A percentile compares a stretch with the other conserved stretches of the same genome.
Evolutionary conservation across 2,113 vertebrate genomes (phyloP).

Genomic region (Girardinichthys multiradiatus): DNA sequence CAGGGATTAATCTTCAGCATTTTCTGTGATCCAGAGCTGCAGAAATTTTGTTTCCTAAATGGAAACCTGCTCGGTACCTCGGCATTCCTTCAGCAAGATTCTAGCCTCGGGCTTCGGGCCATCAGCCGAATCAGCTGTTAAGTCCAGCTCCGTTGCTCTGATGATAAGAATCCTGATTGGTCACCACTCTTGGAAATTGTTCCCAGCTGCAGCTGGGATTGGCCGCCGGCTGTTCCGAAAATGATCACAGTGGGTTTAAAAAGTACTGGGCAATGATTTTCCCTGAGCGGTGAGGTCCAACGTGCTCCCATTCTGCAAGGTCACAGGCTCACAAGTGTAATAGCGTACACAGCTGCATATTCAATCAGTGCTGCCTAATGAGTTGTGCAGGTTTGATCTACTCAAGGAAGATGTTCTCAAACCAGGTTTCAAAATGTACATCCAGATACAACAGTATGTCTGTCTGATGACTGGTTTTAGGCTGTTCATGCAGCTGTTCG

Average conservation of each 20-base stretch:
- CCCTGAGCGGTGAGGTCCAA: not conserved
- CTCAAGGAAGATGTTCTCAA: not conserved
- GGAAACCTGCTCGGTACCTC: conserved; percentile 30
- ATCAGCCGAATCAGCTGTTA: conserved; percentile 47
- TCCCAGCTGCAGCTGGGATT: conserved; percentile 22
- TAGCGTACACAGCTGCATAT: conserved; percentile 33
- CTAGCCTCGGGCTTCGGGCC: conserved; percentile 32
- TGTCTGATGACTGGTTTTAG: conserved; percentile 10
- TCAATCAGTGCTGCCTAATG: conserved; percentile 63
- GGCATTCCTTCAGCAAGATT: conserved; percentile 8
- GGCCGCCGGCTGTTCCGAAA: conserved; percentile 32
- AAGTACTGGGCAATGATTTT: conserved; percentile 22
- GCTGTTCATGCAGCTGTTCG: not conserved
- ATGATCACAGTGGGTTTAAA: conserved; percentile 47
- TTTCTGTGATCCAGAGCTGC: conserved; percentile 5
- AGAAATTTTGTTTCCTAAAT: not conserved
- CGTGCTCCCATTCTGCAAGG: conserved; percentile 34
- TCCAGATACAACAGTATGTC: not conserved
- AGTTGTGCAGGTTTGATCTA: conserved; percentile 58
- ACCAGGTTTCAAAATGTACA: not conserved
- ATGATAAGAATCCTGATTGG: conserved; percentile 62
- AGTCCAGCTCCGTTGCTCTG: conserved; percentile 25
- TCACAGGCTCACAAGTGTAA: conserved; percentile 32
- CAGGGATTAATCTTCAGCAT: conserved; percentile 5
- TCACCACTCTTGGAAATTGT: conserved; percentile 42